Conservation (phyloP, 1,140 invertebrate genomes). For the Bombus waltoni region DNA sequence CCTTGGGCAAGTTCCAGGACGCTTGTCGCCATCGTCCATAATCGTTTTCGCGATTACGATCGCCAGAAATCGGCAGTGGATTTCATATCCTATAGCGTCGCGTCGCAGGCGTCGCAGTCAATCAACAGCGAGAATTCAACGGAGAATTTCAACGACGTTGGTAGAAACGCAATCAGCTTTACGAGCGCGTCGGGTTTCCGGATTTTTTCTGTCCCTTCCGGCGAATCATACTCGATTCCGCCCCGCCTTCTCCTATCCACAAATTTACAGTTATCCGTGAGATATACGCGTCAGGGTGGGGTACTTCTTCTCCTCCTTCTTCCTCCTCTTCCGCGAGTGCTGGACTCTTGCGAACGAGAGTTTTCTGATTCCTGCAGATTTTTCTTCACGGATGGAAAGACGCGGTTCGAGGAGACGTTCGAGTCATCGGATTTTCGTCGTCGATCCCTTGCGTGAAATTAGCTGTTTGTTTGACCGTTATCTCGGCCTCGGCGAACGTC, state of each 20-base stretch:
- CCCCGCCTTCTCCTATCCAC: slow-evolving; percentile 10
- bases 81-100: neutral
- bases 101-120: neutral
- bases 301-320: neutral
- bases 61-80: neutral
- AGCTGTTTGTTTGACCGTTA: slow-evolving; percentile 23
- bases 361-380: slow-evolving; percentile 34
- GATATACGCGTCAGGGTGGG: slow-evolving; percentile 12
- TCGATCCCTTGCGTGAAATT: neutral
- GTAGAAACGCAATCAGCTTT: slow-evolving; percentile 54
- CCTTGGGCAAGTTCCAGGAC: neutral
- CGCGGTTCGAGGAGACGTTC: neutral
- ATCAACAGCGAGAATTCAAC: slow-evolving; percentile 45
- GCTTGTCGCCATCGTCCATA: neutral
- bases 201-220: slow-evolving; percentile 62
- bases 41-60: neutral
- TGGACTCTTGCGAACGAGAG: neutral
- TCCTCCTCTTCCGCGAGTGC: neutral
- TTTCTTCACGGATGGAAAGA: neutral
- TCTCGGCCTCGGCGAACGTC: neutral
- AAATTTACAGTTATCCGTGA: slow-evolving; percentile 58
- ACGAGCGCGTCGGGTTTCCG: slow-evolving; percentile 59
- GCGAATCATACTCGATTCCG: slow-evolving; percentile 37
- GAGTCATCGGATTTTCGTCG: slow-evolving; percentile 12
- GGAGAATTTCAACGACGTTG: slow-evolving; percentile 49